phyloP scores from a whole-genome alignment of 1,140 invertebrate genomes.

The Amphibalanus amphitrite region DNA sequence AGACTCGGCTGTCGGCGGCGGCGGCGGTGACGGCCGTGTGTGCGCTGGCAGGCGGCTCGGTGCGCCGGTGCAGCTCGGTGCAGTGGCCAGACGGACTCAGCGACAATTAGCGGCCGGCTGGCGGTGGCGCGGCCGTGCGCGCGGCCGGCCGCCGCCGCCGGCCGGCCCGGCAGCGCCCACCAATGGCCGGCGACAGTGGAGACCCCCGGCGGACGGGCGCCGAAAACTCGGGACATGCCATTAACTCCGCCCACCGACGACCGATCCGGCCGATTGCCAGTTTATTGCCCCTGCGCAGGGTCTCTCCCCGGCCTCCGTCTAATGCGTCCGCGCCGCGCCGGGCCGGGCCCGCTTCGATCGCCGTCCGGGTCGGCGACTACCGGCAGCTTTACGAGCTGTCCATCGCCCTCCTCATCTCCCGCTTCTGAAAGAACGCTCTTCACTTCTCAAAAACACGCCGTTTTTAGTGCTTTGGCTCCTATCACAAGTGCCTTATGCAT shows the following conservation, averaged over 20 bases:
- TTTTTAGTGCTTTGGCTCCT: neutral
- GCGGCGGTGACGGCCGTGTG: neutral
- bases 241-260: conserved; percentile 1
- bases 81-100: neutral
- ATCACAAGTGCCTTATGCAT: too few species aligned
- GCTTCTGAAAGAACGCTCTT: neutral
- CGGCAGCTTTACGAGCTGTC: neutral
- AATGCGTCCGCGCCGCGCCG: too few species aligned
- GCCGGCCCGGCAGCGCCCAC: neutral
- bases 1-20: neutral
- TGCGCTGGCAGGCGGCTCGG: too few species aligned
- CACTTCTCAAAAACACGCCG: neutral
- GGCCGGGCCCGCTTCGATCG: neutral
- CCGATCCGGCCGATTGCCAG: neutral
- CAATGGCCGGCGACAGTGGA: conserved; percentile 1
- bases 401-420: neutral
- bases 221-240: conserved; percentile 1
- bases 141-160: too few species aligned
- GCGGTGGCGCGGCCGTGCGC: too few species aligned
- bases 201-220: neutral
- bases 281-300: neutral
- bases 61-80: too few species aligned
- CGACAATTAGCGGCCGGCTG: neutral
- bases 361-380: neutral
- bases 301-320: neutral